These are phyloP conservation scores for Oligia strigilis DNA, from an alignment of 2,888 invertebrate genomes.

Conservation along the genomic window DNA sequence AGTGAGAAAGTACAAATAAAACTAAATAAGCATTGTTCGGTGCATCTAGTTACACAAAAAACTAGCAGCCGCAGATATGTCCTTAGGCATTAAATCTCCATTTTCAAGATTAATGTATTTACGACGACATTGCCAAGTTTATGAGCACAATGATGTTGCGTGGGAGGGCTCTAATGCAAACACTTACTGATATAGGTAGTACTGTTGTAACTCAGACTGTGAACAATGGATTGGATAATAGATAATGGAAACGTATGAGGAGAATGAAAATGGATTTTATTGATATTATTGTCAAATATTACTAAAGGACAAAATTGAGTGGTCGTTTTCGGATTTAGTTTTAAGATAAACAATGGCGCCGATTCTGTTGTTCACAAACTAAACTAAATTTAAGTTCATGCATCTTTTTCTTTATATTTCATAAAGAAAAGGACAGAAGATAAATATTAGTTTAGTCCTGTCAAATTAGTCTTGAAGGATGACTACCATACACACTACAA, in stretches of 20 bases:
- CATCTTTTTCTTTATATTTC: too few relatives aligned
- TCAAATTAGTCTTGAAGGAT: not conserved
- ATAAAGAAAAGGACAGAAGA: too few relatives aligned
- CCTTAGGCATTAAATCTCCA: conserved; percentile 75
- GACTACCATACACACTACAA: not conserved
- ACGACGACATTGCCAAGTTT: conserved; percentile 83
- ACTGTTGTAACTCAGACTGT: conserved; percentile 46
- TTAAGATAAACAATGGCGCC: not conserved
- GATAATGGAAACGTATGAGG: conserved; percentile 22
- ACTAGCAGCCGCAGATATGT: conserved; percentile 43
- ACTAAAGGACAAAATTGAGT: not conserved
- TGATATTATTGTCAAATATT: conserved; percentile 16
- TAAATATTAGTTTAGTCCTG: too few relatives aligned
- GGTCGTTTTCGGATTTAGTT: not conserved
- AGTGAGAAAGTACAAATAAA: not conserved
- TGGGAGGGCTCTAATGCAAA: conserved; percentile 71
- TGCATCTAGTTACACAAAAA: conserved; percentile 6
- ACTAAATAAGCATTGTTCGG: not conserved
- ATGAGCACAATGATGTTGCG: conserved; percentile 78
- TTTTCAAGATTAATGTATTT: conserved; percentile 78
- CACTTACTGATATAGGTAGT: conserved; percentile 66
- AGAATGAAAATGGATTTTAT: conserved; percentile 12
- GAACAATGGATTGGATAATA: conserved; percentile 40
- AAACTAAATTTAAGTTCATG: too few relatives aligned
- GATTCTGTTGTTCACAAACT: too few relatives aligned